Evolutionary conservation across 2,113 vertebrate genomes (phyloP).

Genomic region (Suncus etruscus): DNA sequence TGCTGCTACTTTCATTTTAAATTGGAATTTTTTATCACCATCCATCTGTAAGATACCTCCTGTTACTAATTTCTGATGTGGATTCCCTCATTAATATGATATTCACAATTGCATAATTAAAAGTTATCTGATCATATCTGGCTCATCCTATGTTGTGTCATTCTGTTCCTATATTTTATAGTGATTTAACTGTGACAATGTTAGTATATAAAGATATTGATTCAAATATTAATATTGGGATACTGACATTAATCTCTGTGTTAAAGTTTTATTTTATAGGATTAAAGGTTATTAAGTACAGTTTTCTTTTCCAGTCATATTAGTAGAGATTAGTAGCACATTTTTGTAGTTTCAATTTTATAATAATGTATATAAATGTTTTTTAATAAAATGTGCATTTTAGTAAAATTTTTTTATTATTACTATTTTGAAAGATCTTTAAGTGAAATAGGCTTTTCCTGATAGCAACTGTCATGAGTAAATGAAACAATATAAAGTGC

Average conservation of each 20-base stretch:
- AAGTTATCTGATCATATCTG: conserved; percentile 76
- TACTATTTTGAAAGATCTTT: conserved; percentile 56
- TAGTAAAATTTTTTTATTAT: conserved; percentile 38
- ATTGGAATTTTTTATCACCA: conserved; percentile 76
- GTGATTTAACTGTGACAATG: conserved; percentile 66
- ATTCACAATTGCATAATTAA: conserved; percentile 79
- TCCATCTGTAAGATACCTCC: conserved; percentile 81
- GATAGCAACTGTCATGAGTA: conserved; percentile 13
- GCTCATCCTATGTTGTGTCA: conserved; percentile 73
- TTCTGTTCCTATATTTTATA: conserved; percentile 76
- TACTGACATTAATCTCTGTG: conserved; percentile 41
- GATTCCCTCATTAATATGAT: conserved; percentile 81
- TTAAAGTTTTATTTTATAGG: conserved; percentile 11
- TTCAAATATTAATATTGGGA: conserved; percentile 61
- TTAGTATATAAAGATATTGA: conserved; percentile 75
- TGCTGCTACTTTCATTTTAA: conserved; percentile 80
- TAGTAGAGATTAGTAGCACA: conserved; percentile 35
- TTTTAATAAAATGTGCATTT: conserved; percentile 47
- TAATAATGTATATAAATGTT: conserved; percentile 31
- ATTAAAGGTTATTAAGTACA: conserved; percentile 35
- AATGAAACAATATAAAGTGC: neutral
- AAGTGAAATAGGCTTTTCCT: conserved; percentile 38
- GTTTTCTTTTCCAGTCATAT: conserved; percentile 24
- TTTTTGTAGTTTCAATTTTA: neutral
- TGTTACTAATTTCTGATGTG: conserved; percentile 80